These are phyloP conservation scores for Ischnus inquisitorius DNA, from an alignment of 2,888 invertebrate species.

Conservation along the genomic window DNA sequence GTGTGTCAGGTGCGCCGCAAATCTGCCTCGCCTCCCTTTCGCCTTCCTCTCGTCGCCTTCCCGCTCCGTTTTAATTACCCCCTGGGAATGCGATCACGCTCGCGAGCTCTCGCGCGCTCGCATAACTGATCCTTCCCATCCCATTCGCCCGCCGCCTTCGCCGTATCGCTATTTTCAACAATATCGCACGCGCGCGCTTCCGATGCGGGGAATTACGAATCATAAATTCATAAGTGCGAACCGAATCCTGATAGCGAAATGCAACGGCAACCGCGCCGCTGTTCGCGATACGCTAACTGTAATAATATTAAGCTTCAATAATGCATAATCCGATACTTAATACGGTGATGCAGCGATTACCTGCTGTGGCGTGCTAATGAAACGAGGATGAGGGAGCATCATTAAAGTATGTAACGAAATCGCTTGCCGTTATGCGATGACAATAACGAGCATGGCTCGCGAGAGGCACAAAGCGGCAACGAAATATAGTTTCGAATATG, in stretches of 20 bases:
- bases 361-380: neutral
- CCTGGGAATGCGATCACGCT: constrained; percentile 52
- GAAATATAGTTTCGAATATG: neutral
- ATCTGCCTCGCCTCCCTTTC: neutral
- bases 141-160: neutral
- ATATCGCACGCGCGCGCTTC: constrained; percentile 51
- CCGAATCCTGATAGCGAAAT: constrained; percentile 44
- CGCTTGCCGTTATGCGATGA: neutral
- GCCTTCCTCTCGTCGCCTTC: neutral
- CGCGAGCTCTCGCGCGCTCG: constrained; percentile 33
- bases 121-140: constrained; percentile 49
- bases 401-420: constrained; percentile 2
- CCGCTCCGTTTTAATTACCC: constrained; percentile 56
- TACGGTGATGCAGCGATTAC: constrained; percentile 10
- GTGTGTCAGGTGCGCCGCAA: constrained; percentile 28
- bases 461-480: neutral
- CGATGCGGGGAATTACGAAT: constrained; percentile 48
- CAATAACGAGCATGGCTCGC: neutral
- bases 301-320: constrained; percentile 13
- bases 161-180: constrained; percentile 34
- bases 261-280: neutral
- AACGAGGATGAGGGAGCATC: neutral
- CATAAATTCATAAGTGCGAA: constrained; percentile 58
- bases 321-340: neutral
- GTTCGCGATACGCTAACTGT: constrained; percentile 1